These are phyloP conservation scores for Neria commutata DNA, from an alignment of 2,888 invertebrate genomes.

Conservation along the genomic window DNA sequence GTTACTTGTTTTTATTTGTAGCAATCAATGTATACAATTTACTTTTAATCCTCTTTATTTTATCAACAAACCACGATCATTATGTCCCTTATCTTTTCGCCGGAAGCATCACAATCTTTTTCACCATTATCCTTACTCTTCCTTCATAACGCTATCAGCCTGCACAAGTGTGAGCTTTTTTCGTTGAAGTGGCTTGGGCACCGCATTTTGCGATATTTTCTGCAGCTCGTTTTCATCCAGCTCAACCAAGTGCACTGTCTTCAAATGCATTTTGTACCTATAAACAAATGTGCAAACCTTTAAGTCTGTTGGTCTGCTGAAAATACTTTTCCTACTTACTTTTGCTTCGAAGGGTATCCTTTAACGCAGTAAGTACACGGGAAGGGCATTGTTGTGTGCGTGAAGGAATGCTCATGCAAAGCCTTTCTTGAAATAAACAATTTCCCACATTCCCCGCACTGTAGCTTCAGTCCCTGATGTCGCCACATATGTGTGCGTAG, in stretches of 20 bases:
- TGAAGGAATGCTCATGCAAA: slow-evolving; percentile 40
- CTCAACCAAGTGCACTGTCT: slow-evolving; percentile 34
- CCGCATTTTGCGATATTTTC: slow-evolving; percentile 28
- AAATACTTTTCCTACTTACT: slow-evolving; percentile 33
- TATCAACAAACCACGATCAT: too few relatives aligned
- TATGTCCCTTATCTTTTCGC: too few relatives aligned
- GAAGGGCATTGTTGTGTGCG: slow-evolving; percentile 42
- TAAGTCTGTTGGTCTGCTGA: too few relatives aligned
- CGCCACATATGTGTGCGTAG: slow-evolving; percentile 41
- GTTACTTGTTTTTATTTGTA: too few relatives aligned
- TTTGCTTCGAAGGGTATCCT: slow-evolving; percentile 40
- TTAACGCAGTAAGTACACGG: slow-evolving; percentile 39
- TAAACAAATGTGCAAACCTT: too few relatives aligned
- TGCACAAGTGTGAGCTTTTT: slow-evolving; percentile 38
- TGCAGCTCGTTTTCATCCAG: slow-evolving; percentile 35
- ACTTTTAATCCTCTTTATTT: too few relatives aligned
- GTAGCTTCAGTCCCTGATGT: slow-evolving; percentile 39
- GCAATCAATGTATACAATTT: too few relatives aligned
- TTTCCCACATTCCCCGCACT: slow-evolving; percentile 42
- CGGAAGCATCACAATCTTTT: too few relatives aligned
- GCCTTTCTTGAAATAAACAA: slow-evolving; percentile 42
- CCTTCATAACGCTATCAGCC: slow-evolving; percentile 37
- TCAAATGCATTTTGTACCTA: slow-evolving; percentile 40
- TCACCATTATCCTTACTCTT: slow-evolving; percentile 31
- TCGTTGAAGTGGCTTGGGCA: slow-evolving; percentile 29